These are phyloP conservation scores for Neodiprion pinetum DNA, from an alignment of 1,140 invertebrate species.

Conservation along the genomic window DNA sequence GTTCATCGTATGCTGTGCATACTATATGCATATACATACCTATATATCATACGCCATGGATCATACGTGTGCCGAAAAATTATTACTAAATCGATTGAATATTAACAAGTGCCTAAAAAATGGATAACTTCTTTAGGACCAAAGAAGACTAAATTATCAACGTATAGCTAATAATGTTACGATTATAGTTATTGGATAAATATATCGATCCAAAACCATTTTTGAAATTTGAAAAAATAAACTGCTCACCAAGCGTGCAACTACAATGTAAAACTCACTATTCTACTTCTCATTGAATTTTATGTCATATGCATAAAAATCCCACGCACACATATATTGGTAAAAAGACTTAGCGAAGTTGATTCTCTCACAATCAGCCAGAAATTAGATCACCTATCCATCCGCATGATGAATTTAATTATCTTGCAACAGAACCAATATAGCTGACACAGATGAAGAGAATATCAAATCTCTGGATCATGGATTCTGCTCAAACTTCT, in stretches of 20 bases:
- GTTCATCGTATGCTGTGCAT: neutral
- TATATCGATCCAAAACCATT: neutral
- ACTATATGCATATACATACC: neutral
- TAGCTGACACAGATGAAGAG: too few species aligned
- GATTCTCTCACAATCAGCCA: too few species aligned
- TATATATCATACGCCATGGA: neutral
- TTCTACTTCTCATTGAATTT: too few species aligned
- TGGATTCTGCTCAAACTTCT: too few species aligned
- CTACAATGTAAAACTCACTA: too few species aligned
- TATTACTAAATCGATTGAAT: neutral
- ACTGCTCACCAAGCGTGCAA: neutral
- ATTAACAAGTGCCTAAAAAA: conserved; percentile 63
- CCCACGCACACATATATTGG: too few species aligned
- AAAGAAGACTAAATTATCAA: conserved; percentile 58
- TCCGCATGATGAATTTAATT: too few species aligned
- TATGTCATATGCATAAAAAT: too few species aligned
- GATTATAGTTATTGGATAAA: neutral
- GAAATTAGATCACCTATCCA: too few species aligned
- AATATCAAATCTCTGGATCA: too few species aligned
- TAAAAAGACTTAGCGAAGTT: too few species aligned
- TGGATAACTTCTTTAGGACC: conserved; percentile 60
- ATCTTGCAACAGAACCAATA: too few species aligned
- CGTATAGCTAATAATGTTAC: conserved; percentile 29
- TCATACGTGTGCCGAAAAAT: neutral
- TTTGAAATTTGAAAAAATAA: conserved; percentile 1